phyloP scores from a whole-genome alignment of 92 coral and sea anemone species.

The Chrysogorgia sp. region DNA sequence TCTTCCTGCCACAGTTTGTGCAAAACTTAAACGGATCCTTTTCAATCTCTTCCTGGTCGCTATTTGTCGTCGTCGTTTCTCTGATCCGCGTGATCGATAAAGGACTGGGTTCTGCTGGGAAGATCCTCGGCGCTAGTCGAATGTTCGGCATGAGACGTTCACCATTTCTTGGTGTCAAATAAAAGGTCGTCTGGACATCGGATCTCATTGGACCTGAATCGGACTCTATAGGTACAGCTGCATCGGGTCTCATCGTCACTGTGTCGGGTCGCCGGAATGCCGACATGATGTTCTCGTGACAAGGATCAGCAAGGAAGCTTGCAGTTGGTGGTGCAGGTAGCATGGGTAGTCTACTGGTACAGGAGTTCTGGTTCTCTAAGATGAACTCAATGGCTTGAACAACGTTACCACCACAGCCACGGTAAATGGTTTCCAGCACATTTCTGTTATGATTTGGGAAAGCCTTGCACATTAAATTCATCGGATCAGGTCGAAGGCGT shows the following conservation, averaged over 20 bases:
- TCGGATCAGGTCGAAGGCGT: conserved; percentile 85
- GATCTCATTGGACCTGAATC: conserved; percentile 75
- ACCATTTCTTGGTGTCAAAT: conserved; percentile 67
- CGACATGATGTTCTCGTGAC: conserved; percentile 14
- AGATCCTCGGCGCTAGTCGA: conserved; percentile 77
- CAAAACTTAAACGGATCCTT: conserved; percentile 74
- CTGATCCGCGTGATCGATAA: conserved; percentile 75
- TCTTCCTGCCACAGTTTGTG: conserved; percentile 90
- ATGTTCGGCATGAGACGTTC: conserved; percentile 81
- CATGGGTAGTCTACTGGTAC: conserved; percentile 31
- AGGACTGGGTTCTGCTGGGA: conserved; percentile 68
- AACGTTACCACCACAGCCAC: conserved; percentile 96
- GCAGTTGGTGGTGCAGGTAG: conserved; percentile 13
- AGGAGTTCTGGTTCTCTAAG: conserved; percentile 74
- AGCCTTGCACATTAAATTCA: conserved; percentile 80
- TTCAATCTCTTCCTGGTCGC: conserved; percentile 57
- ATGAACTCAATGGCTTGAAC: conserved; percentile 98
- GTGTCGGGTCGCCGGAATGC: conserved; percentile 40
- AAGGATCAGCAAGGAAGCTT: conserved; percentile 17
- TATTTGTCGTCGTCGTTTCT: conserved; percentile 59
- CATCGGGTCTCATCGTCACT: conserved; percentile 3
- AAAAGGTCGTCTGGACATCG: conserved; percentile 77
- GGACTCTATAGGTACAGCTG: conserved; percentile 64
- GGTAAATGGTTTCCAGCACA: conserved; percentile 89
- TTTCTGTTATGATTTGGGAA: conserved; percentile 94